Base-by-base conservation (phyloP, 1,140 invertebrate genomes). In the Alviniconcha marisindica region DNA sequence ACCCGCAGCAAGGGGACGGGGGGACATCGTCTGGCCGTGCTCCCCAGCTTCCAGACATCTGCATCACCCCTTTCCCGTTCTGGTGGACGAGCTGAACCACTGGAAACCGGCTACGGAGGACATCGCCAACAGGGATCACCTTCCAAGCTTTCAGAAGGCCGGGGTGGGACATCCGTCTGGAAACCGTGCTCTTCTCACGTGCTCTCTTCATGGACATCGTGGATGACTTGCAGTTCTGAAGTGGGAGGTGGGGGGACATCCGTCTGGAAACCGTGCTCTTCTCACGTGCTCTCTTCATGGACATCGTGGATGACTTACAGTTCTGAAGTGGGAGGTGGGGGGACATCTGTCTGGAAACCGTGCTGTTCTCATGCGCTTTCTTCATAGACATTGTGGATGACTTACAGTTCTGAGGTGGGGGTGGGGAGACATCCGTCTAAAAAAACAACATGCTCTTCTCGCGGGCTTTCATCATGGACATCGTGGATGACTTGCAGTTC, bases 151-250 rank as follows among this genome's bases (percentile, higher is more conserved):
- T n/a, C 54, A 83, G 81, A 31, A 85, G 83, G 63, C 80, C 86
- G 88, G 89, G 7, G 56, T 76, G 77, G 24, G 89, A 90, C 60
- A 86, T 90, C n/a, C 42, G 42, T 40, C 79, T 89, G 24, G 87
- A 90, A n/a, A 56, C 87, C 36, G 84, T 90, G n/a, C 60, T 74
- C 36, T 81, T 87, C n/a, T 88, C 88, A 0, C 84, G 87, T 56
- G 87, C 88, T 66, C 87, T 89, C 66, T 86, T 89, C 42, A 85
- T 90, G 5, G 88, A 88, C 51, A 63, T 89, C 24, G 81, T 90
- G 15, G 89, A 90, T 69, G 79, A 89, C 28, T 82, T 87, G 33
- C 44, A 48, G 18, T 48, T 48, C 18, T 48, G 44, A 48, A 18
- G 18, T 48, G 44, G 44, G 18, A 48, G 5, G 5, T 5, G 5